A percentile compares a stretch with the other conserved stretches of the same genome.
Evolutionary conservation across 1,140 invertebrate species (phyloP).

Genomic region (Reticulitermes speratus): DNA sequence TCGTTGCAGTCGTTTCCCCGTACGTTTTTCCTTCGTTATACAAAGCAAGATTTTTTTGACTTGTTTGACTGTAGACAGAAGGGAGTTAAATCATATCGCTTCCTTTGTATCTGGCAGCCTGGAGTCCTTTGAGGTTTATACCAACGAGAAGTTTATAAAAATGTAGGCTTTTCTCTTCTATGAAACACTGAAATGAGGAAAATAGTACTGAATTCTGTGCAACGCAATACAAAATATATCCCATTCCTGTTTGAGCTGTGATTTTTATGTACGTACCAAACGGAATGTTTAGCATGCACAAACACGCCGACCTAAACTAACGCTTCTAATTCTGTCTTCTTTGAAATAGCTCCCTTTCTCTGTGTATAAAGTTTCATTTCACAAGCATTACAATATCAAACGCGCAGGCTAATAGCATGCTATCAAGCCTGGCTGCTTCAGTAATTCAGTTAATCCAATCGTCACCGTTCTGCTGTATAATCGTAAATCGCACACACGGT

Average conservation of each 20-base stretch:
- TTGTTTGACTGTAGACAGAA: too few species aligned
- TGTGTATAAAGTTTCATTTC: conserved; percentile 14
- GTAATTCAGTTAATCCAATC: conserved; percentile 19
- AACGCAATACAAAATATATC: not conserved
- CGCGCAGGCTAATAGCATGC: not conserved
- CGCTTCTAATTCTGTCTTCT: conserved; percentile 2
- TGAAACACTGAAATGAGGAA: not conserved
- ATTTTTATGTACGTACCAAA: not conserved
- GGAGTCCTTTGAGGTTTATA: too few species aligned
- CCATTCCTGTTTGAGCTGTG: not conserved
- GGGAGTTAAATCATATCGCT: too few species aligned
- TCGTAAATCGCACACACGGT: conserved; percentile 2
- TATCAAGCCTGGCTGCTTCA: conserved; percentile 11
- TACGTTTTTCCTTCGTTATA: too few species aligned
- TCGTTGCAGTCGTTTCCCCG: too few species aligned
- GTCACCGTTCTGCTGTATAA: not conserved
- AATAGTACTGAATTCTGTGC: not conserved
- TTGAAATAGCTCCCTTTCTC: not conserved
- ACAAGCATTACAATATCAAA: conserved; percentile 14
- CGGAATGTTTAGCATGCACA: not conserved
- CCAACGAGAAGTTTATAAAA: too few species aligned
- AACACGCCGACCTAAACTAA: not conserved
- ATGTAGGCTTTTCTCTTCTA: not conserved
- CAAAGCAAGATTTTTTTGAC: too few species aligned
- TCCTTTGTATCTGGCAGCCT: too few species aligned